phyloP scores from a whole-genome alignment of 2,113 vertebrate genomes.

The Xenopus tropicalis region DNA sequence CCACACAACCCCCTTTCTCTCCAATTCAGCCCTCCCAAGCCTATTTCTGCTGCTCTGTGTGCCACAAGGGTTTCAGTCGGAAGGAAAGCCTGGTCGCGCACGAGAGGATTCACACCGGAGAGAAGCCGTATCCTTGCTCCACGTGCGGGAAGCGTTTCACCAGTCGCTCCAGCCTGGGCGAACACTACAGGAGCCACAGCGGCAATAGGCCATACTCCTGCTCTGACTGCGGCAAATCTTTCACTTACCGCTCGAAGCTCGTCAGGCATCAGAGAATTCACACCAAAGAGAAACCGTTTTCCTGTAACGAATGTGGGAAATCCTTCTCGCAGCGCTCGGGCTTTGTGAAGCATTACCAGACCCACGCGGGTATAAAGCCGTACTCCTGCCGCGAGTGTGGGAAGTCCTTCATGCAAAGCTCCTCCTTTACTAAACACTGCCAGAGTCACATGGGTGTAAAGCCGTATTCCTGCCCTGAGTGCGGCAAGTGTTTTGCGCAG shows the following conservation, averaged over 20 bases:
- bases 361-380: slow-evolving; percentile 17
- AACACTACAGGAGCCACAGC: slow-evolving; percentile 8
- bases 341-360: slow-evolving; percentile 38
- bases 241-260: slow-evolving; percentile 43
- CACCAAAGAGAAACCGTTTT: slow-evolving; percentile 47
- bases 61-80: too few relatives aligned
- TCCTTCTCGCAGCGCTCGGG: slow-evolving; percentile 37
- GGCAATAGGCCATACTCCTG: slow-evolving; percentile 20
- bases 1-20: too few relatives aligned
- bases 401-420: slow-evolving; percentile 52
- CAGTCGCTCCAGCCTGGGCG: not conserved
- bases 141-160: slow-evolving; percentile 16
- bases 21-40: too few relatives aligned
- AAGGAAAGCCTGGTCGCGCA: not conserved
- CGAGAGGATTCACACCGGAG: slow-evolving; percentile 16
- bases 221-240: slow-evolving; percentile 19
- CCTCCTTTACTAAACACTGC: slow-evolving; percentile 54
- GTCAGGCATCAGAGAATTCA: slow-evolving; percentile 56
- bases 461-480: slow-evolving; percentile 58
- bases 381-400: slow-evolving; percentile 46
- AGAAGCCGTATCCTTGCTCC: slow-evolving; percentile 15
- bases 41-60: too few relatives aligned
- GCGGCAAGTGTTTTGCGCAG: slow-evolving; percentile 69
- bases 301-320: slow-evolving; percentile 43
- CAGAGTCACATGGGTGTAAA: slow-evolving; percentile 52